phyloP scores from a whole-genome alignment of 2,888 invertebrate genomes.

The Eupithecia pulchellata region DNA sequence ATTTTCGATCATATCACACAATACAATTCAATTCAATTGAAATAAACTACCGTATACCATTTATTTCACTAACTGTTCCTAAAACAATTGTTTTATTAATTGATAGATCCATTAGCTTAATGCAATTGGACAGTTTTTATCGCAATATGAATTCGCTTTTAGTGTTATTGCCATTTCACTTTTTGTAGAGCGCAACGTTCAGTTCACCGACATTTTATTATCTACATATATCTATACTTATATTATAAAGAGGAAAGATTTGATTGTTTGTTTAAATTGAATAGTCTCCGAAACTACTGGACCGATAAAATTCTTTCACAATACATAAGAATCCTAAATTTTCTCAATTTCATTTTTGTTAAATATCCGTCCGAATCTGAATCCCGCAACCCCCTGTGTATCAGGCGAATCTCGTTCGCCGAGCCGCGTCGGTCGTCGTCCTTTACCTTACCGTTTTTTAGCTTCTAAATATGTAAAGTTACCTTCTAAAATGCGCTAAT shows the following conservation, averaged over 20 bases:
- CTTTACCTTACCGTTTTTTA: background rate
- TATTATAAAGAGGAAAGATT: too few relatives aligned
- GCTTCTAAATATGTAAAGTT: background rate
- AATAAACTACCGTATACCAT: background rate
- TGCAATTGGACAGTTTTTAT: conserved; percentile 27
- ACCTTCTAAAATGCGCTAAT: background rate
- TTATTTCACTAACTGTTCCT: conserved; percentile 10
- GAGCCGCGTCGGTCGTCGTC: too few relatives aligned
- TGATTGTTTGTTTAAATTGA: too few relatives aligned
- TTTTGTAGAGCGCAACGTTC: conserved; percentile 12
- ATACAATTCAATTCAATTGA: conserved; percentile 1
- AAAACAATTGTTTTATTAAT: conserved; percentile 31
- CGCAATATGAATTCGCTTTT: conserved; percentile 37
- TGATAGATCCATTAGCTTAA: conserved; percentile 32
- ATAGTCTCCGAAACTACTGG: too few relatives aligned
- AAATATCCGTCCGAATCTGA: too few relatives aligned
- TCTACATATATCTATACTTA: too few relatives aligned
- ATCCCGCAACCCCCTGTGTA: too few relatives aligned
- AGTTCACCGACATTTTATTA: background rate
- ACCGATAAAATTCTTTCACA: too few relatives aligned
- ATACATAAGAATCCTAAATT: too few relatives aligned
- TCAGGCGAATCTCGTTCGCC: too few relatives aligned
- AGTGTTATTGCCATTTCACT: conserved; percentile 35
- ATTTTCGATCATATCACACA: background rate
- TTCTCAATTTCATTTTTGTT: too few relatives aligned